Percentiles rank a stretch among this genome's conserved stretches.
These are phyloP conservation scores for Cyaniris semiargus DNA, from an alignment of 2,888 invertebrate genomes.

Conservation along the genomic window DNA sequence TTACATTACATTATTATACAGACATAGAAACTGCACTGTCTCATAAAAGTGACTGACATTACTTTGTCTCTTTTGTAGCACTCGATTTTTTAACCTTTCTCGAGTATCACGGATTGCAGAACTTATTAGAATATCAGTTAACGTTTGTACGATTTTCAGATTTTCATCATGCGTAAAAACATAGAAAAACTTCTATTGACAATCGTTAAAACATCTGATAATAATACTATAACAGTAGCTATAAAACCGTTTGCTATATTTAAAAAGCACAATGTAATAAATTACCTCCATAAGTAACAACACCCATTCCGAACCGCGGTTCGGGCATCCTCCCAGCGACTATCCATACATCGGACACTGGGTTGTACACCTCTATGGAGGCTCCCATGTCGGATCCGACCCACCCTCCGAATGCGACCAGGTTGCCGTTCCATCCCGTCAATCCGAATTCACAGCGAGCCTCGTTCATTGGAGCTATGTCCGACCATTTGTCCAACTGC, in stretches of 20 bases:
- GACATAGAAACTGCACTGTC: too few relatives aligned
- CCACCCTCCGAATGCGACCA: slow-evolving; percentile 96
- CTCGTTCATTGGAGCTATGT: slow-evolving; percentile 87
- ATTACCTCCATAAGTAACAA: slow-evolving; percentile 89
- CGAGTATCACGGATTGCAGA: too few relatives aligned
- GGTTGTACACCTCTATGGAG: slow-evolving; percentile 93
- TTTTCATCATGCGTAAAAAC: too few relatives aligned
- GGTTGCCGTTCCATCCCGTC: slow-evolving; percentile 88
- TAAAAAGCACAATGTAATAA: neutral
- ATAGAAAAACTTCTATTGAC: too few relatives aligned
- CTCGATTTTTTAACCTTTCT: too few relatives aligned
- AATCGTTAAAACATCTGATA: too few relatives aligned
- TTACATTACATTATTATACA: too few relatives aligned
- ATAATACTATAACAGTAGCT: too few relatives aligned
- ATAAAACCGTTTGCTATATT: neutral
- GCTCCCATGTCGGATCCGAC: slow-evolving; percentile 94
- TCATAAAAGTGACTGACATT: too few relatives aligned
- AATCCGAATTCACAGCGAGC: slow-evolving; percentile 95
- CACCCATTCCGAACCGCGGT: slow-evolving; percentile 95
- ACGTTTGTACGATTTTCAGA: too few relatives aligned
- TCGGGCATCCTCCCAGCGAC: slow-evolving; percentile 89
- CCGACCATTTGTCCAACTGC: slow-evolving; percentile 80
- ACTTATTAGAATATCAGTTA: too few relatives aligned
- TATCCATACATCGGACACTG: slow-evolving; percentile 88
- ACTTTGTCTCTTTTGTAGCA: too few relatives aligned